Base-by-base conservation (phyloP, 2,797 vertebrate species). In the Oryzias dopingdopingensis region DNA sequence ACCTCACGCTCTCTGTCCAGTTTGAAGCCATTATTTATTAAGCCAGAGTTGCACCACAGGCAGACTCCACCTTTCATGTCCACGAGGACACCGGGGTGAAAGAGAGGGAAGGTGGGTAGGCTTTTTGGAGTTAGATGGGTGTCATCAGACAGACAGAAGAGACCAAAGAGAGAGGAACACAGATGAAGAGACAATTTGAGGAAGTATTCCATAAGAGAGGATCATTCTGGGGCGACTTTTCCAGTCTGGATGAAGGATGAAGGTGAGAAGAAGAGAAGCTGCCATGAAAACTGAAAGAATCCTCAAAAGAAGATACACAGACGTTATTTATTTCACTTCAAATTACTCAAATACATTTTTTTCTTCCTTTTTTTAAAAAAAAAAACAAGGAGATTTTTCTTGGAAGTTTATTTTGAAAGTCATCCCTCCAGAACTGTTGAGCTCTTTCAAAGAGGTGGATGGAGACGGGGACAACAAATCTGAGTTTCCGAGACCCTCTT, bases 51-150 rank as follows among this genome's bases (percentile, higher is more conserved):
- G 59, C 37, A 37, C 4, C 55, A 63, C 48, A 14, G 37, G 64
- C 37, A 43, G 55, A 10, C 58, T 6, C 42, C 5, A 47, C 23
- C 75, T 86, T 89, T 86, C 69, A 89, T 86, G 79, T 86, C 56
- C 37, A 46, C 52, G 58, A 77, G 62, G 67, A 62, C 65, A 56
- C 52, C 20, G 14, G 52, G 72, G 82, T 88, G 70, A 88, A 85
- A 87, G 76, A 52, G 63, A 59, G 57, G 43, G 62, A 66, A 13
- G 44, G 57, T 59, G 61, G 55, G 58, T 50, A 59, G 51, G 52
- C 32, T 48, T 48, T 55, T 61, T 67, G 52, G 52, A 58, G 44
- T 16, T 49, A 64, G 50, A 68, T n/a, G 47, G 55, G 32, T 56
- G 42, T 54, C 51, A 61, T 57, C 14, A 46, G 50, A 65, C 17